These are phyloP conservation scores for Alouatta palliata DNA, from an alignment of 2,113 vertebrate genomes.

Conservation along the genomic window DNA sequence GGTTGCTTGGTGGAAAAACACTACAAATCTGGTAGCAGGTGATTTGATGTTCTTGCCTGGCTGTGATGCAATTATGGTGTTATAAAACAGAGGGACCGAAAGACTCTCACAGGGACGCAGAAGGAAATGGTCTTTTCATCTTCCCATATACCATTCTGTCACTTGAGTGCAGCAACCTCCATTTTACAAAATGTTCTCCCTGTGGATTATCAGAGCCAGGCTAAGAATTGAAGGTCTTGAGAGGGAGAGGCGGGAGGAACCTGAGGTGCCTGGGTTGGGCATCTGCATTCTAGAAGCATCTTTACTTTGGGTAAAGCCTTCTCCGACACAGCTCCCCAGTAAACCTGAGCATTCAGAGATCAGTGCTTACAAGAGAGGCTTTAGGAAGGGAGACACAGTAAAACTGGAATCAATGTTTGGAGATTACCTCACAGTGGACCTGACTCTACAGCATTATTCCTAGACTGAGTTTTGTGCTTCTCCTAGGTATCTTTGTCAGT, in stretches of 20 bases:
- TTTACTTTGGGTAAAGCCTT: neutral
- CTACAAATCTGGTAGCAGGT: neutral
- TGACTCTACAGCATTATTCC: neutral
- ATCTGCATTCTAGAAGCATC: neutral
- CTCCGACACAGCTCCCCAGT: neutral
- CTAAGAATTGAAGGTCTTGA: neutral
- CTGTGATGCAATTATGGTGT: neutral
- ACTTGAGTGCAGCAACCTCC: neutral
- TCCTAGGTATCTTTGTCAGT: neutral
- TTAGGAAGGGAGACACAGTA: neutral
- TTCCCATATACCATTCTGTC: neutral
- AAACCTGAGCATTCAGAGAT: neutral
- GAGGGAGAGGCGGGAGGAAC: neutral
- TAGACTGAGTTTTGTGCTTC: neutral
- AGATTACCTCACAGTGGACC: neutral
- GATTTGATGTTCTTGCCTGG: conserved; percentile 22
- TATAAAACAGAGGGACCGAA: neutral
- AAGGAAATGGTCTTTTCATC: neutral
- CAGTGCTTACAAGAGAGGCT: neutral
- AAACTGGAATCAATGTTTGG: neutral
- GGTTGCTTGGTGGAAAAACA: neutral
- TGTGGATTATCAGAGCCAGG: neutral
- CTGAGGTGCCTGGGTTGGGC: neutral
- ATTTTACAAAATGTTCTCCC: neutral
- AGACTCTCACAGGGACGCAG: neutral